phyloP scores from a whole-genome alignment of 1,140 invertebrate genomes.

The Drosophila subpulchrella region DNA sequence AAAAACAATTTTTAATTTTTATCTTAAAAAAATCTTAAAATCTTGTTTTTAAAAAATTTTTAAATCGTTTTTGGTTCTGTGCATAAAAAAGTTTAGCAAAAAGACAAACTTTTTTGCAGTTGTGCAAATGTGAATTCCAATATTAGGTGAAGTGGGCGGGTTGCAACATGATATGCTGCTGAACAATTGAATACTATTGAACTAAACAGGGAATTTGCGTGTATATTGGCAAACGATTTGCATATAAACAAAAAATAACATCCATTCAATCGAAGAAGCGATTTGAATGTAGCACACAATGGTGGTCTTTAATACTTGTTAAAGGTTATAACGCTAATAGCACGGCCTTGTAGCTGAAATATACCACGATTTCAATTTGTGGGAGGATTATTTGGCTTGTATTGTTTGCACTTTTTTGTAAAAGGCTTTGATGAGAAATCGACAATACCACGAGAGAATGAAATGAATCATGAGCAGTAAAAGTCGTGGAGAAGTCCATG shows the following conservation, averaged over 20 bases:
- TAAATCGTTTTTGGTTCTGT: too few species aligned
- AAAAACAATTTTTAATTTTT: too few species aligned
- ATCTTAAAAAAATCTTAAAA: too few species aligned
- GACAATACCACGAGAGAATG: too few species aligned
- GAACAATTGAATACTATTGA: slow-evolving; percentile 30
- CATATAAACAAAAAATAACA: slow-evolving; percentile 35
- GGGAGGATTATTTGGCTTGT: too few species aligned
- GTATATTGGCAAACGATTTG: slow-evolving; percentile 27
- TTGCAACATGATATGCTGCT: slow-evolving; percentile 11
- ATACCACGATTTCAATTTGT: slow-evolving; percentile 3
- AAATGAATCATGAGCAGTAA: background rate
- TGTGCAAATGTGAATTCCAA: slow-evolving; percentile 8
- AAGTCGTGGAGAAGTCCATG: background rate
- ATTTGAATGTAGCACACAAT: slow-evolving; percentile 9
- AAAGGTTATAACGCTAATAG: slow-evolving; percentile 29
- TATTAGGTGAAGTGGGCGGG: slow-evolving; percentile 2
- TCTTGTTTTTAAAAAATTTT: background rate
- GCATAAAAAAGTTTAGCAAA: background rate
- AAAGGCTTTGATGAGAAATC: background rate
- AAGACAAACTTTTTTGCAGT: background rate
- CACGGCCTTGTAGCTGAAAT: slow-evolving; percentile 1
- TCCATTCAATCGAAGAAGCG: slow-evolving; percentile 7
- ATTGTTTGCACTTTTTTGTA: background rate
- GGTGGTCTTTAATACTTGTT: slow-evolving; percentile 12
- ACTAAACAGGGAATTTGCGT: slow-evolving; percentile 36